A percentile compares a stretch with the other conserved stretches of the same genome.
These are phyloP conservation scores for Heterochromis multidens DNA, from an alignment of 2,113 vertebrate genomes.

Conservation along the genomic window DNA sequence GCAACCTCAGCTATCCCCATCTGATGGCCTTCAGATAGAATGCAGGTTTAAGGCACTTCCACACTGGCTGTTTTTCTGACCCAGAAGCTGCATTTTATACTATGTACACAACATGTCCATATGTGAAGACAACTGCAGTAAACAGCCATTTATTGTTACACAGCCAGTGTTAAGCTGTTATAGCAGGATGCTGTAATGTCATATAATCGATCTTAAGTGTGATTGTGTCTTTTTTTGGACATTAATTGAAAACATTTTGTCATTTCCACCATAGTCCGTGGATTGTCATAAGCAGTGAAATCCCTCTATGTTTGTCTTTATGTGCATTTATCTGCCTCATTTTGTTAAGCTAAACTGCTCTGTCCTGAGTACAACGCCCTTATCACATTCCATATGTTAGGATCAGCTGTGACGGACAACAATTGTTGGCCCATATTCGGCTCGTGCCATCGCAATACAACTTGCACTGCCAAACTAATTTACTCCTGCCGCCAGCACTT, in stretches of 20 bases:
- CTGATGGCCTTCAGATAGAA: neutral
- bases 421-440: conserved; percentile 25
- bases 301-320: neutral
- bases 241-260: neutral
- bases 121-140: neutral
- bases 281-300: neutral
- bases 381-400: conserved; percentile 15
- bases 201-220: neutral
- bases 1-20: neutral
- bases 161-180: neutral
- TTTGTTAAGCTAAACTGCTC: neutral
- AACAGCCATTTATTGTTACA: neutral
- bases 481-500: conserved; percentile 53
- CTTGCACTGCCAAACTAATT: conserved; percentile 56
- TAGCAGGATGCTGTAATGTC: neutral
- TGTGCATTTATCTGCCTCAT: neutral
- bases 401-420: conserved; percentile 31
- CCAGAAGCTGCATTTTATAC: neutral
- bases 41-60: neutral
- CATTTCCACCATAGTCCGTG: neutral
- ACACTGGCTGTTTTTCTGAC: neutral
- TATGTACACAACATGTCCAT: neutral
- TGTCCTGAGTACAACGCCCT: neutral
- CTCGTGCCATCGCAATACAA: conserved; percentile 1
- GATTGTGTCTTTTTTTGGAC: neutral